Conservation (phyloP, 1,140 invertebrate species). For the Chironomus tepperi region DNA sequence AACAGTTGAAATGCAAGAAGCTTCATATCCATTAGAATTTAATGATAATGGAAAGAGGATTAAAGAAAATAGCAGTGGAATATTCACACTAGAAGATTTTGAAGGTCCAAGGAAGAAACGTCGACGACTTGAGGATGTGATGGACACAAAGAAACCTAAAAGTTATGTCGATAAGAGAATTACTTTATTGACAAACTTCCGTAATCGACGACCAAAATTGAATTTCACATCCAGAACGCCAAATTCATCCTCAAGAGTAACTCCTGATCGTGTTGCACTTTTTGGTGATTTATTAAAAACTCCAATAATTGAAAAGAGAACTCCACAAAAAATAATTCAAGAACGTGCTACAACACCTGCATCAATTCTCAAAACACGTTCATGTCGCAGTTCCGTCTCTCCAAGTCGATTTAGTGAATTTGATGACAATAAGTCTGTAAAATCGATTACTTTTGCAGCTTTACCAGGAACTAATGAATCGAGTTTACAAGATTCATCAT, state of each 20-base stretch:
- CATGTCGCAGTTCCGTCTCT: not conserved
- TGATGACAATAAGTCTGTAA: conserved; percentile 16
- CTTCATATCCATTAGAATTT: not conserved
- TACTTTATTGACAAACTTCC: not conserved
- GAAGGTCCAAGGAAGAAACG: not conserved
- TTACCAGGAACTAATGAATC: not conserved
- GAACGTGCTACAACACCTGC: not conserved
- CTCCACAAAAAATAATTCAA: not conserved
- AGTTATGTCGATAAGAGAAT: not conserved
- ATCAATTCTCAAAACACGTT: not conserved
- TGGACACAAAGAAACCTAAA: not conserved
- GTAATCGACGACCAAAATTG: not conserved
- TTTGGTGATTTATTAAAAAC: not conserved
- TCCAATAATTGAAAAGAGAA: not conserved
- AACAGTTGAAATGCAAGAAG: not conserved
- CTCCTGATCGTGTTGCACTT: not conserved
- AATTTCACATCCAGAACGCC: not conserved
- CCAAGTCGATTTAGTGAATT: conserved; percentile 10
- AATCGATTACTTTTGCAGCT: not conserved
- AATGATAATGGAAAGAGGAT: not conserved
- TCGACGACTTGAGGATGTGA: not conserved
- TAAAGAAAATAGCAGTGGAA: not conserved
- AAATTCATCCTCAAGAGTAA: not conserved
- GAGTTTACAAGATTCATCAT: not conserved
- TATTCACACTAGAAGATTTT: not conserved